Conservation (phyloP, 2,888 invertebrate genomes). For the Agonopterix subpropinquella region DNA sequence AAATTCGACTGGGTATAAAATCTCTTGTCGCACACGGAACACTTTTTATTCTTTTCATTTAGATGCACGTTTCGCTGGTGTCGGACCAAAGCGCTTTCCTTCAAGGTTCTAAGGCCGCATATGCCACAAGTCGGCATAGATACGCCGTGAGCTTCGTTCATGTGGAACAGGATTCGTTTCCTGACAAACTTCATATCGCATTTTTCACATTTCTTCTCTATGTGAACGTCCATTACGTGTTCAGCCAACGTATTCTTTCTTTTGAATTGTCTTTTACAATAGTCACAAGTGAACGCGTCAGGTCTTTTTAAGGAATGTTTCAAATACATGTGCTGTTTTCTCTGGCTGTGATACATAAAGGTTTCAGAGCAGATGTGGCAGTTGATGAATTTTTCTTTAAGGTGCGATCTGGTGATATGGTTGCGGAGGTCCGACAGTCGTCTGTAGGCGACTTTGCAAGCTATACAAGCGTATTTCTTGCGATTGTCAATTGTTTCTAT, state of each 20-base stretch:
- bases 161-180: slow-evolving; percentile 18
- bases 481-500: slow-evolving; percentile 7
- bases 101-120: slow-evolving; percentile 17
- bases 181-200: slow-evolving; percentile 18
- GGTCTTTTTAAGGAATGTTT: slow-evolving; percentile 10
- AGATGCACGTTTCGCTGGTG: slow-evolving; percentile 29
- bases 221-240: slow-evolving; percentile 21
- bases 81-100: slow-evolving; percentile 15
- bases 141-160: slow-evolving; percentile 24
- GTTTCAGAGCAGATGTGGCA: slow-evolving; percentile 21
- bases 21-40: slow-evolving; percentile 24
- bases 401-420: slow-evolving; percentile 19
- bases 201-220: slow-evolving; percentile 16
- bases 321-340: slow-evolving; percentile 13
- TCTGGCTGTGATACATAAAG: slow-evolving; percentile 27
- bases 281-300: slow-evolving; percentile 15
- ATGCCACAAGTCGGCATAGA: slow-evolving; percentile 29
- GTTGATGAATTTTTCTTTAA: slow-evolving; percentile 23
- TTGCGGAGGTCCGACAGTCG: slow-evolving; percentile 22
- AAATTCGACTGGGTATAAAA: slow-evolving; percentile 24
- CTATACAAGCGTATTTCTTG: slow-evolving; percentile 21
- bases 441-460: slow-evolving; percentile 21
- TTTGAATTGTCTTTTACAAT: slow-evolving; percentile 20
- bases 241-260: slow-evolving; percentile 25
- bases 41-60: slow-evolving; percentile 22